Evolutionary conservation across 1,140 invertebrate species (phyloP).

Genomic region (Drosophila albomicans): DNA sequence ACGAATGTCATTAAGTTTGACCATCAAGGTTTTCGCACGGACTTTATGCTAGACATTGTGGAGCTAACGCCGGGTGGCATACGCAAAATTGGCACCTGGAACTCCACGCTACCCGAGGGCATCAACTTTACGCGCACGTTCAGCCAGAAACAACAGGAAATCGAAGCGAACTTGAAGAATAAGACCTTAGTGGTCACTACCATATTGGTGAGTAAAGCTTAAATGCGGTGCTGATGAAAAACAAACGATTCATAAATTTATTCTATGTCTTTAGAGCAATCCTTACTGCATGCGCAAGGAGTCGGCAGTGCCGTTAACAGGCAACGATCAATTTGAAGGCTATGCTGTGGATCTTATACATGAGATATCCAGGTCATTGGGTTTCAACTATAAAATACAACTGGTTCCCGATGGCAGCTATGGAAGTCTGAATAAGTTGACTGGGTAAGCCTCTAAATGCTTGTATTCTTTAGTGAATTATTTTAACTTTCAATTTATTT

Average conservation of each 20-base stretch:
- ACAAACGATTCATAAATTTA: not conserved
- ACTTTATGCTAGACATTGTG: constrained; percentile 95
- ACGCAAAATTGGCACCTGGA: constrained; percentile 95
- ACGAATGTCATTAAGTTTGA: constrained; percentile 98
- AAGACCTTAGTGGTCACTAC: constrained; percentile 97
- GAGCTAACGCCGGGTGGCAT: constrained; percentile 93
- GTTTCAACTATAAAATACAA: constrained; percentile 95
- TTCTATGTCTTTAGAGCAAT: constrained; percentile 88
- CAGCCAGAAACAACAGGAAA: constrained; percentile 92
- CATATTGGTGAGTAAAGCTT: constrained; percentile 90
- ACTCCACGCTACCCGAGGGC: constrained; percentile 90
- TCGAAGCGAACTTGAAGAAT: constrained; percentile 95
- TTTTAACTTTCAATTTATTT: not conserved
- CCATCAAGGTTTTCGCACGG: constrained; percentile 95
- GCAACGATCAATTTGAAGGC: constrained; percentile 95
- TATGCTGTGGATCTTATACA: constrained; percentile 95
- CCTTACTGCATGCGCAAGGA: constrained; percentile 96
- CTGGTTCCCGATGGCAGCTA: constrained; percentile 93
- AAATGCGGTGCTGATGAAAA: too few relatives aligned
- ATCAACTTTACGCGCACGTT: constrained; percentile 96
- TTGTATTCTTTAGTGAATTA: not conserved
- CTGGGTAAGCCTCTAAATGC: constrained; percentile 65
- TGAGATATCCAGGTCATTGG: constrained; percentile 94
- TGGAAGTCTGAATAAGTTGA: constrained; percentile 91
- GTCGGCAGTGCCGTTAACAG: constrained; percentile 91